Conservation (phyloP, 2,113 vertebrate species). For the Onychostruthus taczanowskii region DNA sequence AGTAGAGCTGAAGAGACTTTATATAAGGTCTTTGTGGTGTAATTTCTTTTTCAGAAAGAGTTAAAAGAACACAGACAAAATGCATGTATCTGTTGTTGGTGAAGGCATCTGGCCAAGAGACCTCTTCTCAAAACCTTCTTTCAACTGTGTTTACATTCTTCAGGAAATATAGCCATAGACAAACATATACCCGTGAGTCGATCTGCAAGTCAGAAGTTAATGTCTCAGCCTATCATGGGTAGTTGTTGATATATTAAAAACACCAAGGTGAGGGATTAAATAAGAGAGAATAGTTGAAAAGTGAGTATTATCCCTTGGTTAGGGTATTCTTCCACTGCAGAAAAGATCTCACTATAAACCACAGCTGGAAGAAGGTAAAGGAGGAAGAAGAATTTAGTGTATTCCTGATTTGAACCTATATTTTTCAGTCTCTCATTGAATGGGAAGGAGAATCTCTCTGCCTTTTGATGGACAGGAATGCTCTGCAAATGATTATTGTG, state of each 20-base stretch:
- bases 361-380: neutral
- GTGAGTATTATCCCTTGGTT: neutral
- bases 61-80: neutral
- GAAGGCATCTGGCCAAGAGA: neutral
- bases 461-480: neutral
- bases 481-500: slow-evolving; percentile 6
- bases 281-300: neutral
- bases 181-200: neutral
- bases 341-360: neutral
- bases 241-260: neutral
- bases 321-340: neutral
- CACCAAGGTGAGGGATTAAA: neutral
- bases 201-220: neutral
- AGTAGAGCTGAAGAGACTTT: neutral
- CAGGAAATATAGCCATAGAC: neutral
- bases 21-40: neutral
- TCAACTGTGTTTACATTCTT: neutral
- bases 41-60: neutral
- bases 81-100: neutral
- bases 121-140: neutral
- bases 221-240: neutral
- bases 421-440: neutral
- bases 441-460: neutral
- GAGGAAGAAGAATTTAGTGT: neutral
- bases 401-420: neutral